Conservation (phyloP, 2,797 vertebrate genomes). For the Bradypodion ventrale region DNA sequence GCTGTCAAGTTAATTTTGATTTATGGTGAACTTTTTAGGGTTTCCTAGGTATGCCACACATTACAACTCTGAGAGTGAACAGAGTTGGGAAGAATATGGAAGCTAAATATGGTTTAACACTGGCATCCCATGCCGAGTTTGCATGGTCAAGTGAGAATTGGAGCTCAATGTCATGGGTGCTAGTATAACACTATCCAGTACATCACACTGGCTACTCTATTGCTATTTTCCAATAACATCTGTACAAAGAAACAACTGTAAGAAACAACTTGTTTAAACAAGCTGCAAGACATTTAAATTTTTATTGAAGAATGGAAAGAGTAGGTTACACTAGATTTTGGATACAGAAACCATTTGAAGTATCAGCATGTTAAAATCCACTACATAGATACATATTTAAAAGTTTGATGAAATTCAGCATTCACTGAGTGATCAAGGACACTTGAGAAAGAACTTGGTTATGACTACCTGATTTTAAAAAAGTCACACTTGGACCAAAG, state of each 20-base stretch:
- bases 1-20: no score
- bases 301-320: conserved; percentile 46
- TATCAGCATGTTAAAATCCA: conserved; percentile 31
- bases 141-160: no score
- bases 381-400: conserved; percentile 21
- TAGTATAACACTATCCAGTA: no score
- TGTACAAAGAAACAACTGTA: background rate
- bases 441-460: conserved; percentile 1
- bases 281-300: background rate
- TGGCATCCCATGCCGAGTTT: no score
- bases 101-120: no score
- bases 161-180: no score
- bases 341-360: conserved; percentile 38
- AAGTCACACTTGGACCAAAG: background rate
- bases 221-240: background rate
- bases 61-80: no score
- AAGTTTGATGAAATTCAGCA: conserved; percentile 36
- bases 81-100: no score
- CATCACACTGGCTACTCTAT: no score
- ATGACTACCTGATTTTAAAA: conserved; percentile 21
- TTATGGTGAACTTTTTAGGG: no score
- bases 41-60: no score
- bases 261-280: background rate
- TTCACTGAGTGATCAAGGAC: conserved; percentile 31
- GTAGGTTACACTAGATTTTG: background rate